Conservation (phyloP, 2,888 invertebrate genomes). For the Busseola fusca region DNA sequence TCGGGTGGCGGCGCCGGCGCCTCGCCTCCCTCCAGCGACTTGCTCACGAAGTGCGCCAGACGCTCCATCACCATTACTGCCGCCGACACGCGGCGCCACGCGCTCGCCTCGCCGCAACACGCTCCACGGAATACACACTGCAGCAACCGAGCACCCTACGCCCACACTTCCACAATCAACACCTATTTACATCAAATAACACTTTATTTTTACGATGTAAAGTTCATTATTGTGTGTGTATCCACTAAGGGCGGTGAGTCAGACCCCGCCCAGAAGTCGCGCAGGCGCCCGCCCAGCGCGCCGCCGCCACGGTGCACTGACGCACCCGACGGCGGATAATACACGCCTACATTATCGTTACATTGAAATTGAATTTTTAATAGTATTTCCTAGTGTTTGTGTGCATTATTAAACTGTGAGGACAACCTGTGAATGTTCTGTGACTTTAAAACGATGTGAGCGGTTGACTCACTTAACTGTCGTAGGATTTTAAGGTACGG, state of each 20-base stretch:
- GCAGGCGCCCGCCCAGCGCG: conserved; percentile 80
- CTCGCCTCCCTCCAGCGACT: conserved; percentile 93
- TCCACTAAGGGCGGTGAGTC: conserved; percentile 71
- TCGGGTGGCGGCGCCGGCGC: conserved; percentile 85
- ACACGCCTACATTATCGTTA: conserved; percentile 89
- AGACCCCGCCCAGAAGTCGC: conserved; percentile 80
- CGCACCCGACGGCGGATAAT: conserved; percentile 75
- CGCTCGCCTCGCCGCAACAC: conserved; percentile 81
- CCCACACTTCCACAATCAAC: conserved; percentile 71
- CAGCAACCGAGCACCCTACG: conserved; percentile 75
- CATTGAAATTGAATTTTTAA: conserved; percentile 85
- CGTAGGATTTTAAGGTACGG: conserved; percentile 9
- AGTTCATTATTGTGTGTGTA: conserved; percentile 59
- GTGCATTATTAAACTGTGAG: conserved; percentile 64
- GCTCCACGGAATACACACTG: conserved; percentile 79
- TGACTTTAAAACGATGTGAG: conserved; percentile 34
- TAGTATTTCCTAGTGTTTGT: conserved; percentile 75
- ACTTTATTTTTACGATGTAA: conserved; percentile 47
- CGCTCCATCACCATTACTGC: conserved; percentile 94
- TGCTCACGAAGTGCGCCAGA: conserved; percentile 96
- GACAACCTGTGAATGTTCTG: conserved; percentile 58
- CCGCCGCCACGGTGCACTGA: conserved; percentile 63
- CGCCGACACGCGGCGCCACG: conserved; percentile 79
- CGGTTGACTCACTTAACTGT: conserved; percentile 7
- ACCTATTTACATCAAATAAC: conserved; percentile 40